Evolutionary conservation across 2,888 invertebrate species (phyloP), one percentile per base, ranked within the genome.

Genomic region (Nemotelus pantherinus): DNA sequence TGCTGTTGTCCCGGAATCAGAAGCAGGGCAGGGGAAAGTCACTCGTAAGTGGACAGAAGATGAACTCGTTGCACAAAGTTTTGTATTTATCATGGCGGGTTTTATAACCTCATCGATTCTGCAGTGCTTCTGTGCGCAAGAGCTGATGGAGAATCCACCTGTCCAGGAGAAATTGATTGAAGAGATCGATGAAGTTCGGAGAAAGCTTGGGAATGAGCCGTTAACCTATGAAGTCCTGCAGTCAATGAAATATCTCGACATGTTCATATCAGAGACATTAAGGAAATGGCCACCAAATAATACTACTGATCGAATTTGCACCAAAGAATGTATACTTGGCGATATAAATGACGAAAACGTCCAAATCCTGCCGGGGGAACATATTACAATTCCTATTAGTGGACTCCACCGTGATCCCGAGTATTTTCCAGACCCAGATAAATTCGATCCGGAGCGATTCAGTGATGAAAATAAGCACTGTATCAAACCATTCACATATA

Each of bases 381-480:
- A 80, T 3, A 0, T 86, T 48, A 83, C 84, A 79, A 83, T 90
- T 45, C 89, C 89, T 0, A 82, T 86, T 0, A 87, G 85, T 81
- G 53, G 53, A 43, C n/a, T 70, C 25, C 70, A 91, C 78, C 88
- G 85, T 39, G 89, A 90, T 82, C 87, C 89, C 0, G 83, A 88
- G 41, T 88, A 86, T 82, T 91, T 85, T 82, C 88, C 89, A 0
- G 85, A 91, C 10, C 91, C 91, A 0, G 81, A 84, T 0, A 89
- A 88, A 82, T 91, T 91, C 71, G 88, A 91, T 82, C 91, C 91
- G 4, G 88, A 90, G 80, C 83, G 91, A 43, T 91, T 91, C 80
- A 90, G 86, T 2, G 89, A 90, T 0, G 89, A 90, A 80, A 91
- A 90, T 81, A 90, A 89, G 80, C 84, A 85, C 0, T 87, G 87